Percentiles rank a stretch among this genome's conserved stretches.
Conservation (phyloP, 2,113 vertebrate genomes). For the Haemorhous mexicanus region DNA sequence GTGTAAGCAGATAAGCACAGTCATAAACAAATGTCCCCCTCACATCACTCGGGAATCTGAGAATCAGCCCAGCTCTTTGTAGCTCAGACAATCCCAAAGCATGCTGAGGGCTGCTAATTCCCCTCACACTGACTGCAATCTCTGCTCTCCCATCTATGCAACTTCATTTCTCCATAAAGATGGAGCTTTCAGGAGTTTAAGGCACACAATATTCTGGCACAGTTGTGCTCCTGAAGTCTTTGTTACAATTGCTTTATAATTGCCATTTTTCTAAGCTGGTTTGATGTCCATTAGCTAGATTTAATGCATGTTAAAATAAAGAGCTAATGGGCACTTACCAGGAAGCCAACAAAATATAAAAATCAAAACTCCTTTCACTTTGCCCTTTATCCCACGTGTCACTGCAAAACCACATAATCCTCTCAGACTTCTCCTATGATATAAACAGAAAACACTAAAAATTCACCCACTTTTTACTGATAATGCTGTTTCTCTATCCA, state of each 20-base stretch:
- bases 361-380: neutral
- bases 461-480: neutral
- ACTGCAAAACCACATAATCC: neutral
- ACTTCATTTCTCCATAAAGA: neutral
- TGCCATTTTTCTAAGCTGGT: constrained; percentile 49
- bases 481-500: neutral
- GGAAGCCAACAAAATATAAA: neutral
- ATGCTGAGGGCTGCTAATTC: neutral
- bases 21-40: neutral
- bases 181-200: neutral
- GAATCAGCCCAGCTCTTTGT: neutral
- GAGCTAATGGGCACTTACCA: constrained; percentile 54
- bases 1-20: neutral
- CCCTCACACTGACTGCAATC: neutral
- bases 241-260: constrained; percentile 34
- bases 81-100: neutral
- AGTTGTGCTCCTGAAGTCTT: constrained; percentile 4
- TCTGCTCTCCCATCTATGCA: neutral
- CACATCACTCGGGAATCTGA: neutral
- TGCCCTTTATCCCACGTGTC: constrained; percentile 4
- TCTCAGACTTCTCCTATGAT: neutral
- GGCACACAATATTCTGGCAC: neutral
- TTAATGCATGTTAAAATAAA: constrained; percentile 52
- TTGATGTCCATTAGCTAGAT: constrained; percentile 59
- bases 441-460: constrained; percentile 13